These are phyloP conservation scores for Drosophila histrio DNA, from an alignment of 2,888 invertebrate genomes.

Conservation along the genomic window DNA sequence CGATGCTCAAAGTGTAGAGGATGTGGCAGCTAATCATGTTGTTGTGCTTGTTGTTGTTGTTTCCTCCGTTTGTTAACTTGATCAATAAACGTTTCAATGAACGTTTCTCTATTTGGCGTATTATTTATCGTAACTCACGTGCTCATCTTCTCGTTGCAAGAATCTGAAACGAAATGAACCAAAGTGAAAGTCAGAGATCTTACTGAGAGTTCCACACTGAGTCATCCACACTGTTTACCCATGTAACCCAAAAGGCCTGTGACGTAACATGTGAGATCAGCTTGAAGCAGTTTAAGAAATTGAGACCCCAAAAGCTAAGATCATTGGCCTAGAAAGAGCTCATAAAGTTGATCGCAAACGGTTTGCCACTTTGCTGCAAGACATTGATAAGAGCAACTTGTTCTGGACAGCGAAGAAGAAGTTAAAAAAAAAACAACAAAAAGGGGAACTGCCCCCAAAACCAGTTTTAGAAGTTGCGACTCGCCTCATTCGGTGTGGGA, in stretches of 20 bases:
- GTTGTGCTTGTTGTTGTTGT: conserved; percentile 3
- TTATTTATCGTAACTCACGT: conserved; percentile 37
- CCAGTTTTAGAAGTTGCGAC: conserved; percentile 47
- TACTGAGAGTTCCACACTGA: conserved; percentile 34
- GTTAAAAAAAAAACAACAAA: neutral
- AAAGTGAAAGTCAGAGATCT: conserved; percentile 52
- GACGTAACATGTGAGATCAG: conserved; percentile 52
- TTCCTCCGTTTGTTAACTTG: neutral
- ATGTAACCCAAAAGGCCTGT: conserved; percentile 52
- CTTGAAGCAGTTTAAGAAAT: neutral
- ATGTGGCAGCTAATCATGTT: conserved; percentile 18
- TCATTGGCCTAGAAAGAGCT: conserved; percentile 73
- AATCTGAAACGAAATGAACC: conserved; percentile 18
- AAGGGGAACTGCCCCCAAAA: conserved; percentile 30
- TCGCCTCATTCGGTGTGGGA: conserved; percentile 9
- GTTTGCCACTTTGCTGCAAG: conserved; percentile 31
- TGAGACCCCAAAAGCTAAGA: conserved; percentile 38
- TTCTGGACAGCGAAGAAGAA: neutral
- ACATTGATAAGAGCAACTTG: conserved; percentile 49
- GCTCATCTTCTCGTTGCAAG: conserved; percentile 46
- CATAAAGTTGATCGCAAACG: conserved; percentile 17
- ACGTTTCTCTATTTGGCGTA: neutral
- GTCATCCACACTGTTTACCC: conserved; percentile 36
- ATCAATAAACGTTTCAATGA: neutral
- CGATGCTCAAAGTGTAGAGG: conserved; percentile 31